Evolutionary conservation across 2,888 invertebrate genomes (phyloP).

Genomic region (Artemia sinica): DNA sequence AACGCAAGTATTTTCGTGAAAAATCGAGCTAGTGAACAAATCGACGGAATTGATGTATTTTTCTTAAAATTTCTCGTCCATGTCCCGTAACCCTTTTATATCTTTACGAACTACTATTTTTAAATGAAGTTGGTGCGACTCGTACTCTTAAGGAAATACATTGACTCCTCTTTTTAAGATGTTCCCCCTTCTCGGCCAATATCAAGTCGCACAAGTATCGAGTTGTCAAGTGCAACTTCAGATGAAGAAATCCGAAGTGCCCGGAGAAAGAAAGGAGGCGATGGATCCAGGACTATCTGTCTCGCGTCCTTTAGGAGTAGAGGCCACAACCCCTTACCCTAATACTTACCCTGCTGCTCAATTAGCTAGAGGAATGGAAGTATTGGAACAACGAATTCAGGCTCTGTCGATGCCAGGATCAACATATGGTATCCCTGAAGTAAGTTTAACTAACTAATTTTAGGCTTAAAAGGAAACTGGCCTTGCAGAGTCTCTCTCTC

Average conservation of each 20-base stretch:
- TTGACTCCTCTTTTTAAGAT: not conserved
- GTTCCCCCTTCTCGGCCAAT: not conserved
- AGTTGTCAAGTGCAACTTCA: constrained; percentile 26
- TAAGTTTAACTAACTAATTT: constrained; percentile 29
- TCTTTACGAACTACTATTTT: too few relatives aligned
- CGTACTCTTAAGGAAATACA: not conserved
- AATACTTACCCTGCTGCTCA: constrained; percentile 30
- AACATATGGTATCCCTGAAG: constrained; percentile 34
- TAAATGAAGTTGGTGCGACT: too few relatives aligned
- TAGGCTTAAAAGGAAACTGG: not conserved
- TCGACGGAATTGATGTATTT: too few relatives aligned
- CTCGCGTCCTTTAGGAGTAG: constrained; percentile 54
- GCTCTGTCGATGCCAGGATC: constrained; percentile 12
- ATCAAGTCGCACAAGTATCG: not conserved
- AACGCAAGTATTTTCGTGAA: too few relatives aligned
- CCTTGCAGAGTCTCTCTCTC: too few relatives aligned
- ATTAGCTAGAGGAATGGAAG: constrained; percentile 37
- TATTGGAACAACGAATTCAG: constrained; percentile 18
- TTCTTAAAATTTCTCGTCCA: too few relatives aligned
- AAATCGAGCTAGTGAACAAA: too few relatives aligned
- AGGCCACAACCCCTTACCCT: constrained; percentile 34
- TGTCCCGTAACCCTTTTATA: too few relatives aligned
- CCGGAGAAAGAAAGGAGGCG: constrained; percentile 58
- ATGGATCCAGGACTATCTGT: constrained; percentile 58
- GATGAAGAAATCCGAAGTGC: constrained; percentile 44